Percentiles rank a stretch among this genome's conserved stretches.
Conservation (phyloP, 2,888 invertebrate species). For the Masnerella sp. region DNA sequence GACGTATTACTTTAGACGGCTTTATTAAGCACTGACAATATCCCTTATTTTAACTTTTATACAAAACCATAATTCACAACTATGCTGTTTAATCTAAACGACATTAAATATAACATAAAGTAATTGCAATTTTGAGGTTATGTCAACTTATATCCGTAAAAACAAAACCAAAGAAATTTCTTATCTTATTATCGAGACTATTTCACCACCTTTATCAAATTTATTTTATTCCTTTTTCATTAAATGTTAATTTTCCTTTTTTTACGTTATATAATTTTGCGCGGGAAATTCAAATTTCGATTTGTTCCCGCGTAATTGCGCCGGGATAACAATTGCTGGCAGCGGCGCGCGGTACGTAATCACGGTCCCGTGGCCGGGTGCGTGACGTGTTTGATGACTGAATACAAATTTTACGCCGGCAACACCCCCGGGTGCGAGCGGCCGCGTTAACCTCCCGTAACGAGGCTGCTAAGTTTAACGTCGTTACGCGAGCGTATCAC, state of each 20-base stretch:
- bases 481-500: conserved; percentile 36
- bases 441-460: conserved; percentile 27
- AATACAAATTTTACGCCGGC: conserved; percentile 36
- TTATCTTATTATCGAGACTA: too few species aligned
- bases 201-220: too few species aligned
- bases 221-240: too few species aligned
- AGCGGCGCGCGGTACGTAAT: conserved; percentile 7
- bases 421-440: conserved; percentile 19
- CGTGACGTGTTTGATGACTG: conserved; percentile 27
- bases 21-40: conserved; percentile 37
- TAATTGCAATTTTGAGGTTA: too few species aligned
- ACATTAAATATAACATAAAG: too few species aligned
- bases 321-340: conserved; percentile 11
- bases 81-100: background rate
- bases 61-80: background rate
- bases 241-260: background rate
- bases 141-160: too few species aligned
- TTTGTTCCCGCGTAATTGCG: conserved; percentile 2
- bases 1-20: conserved; percentile 40
- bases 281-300: conserved; percentile 2
- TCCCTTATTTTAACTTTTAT: background rate
- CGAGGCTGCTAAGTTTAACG: conserved; percentile 36
- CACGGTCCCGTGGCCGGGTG: conserved; percentile 1
- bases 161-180: too few species aligned
- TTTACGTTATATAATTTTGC: background rate